Base-by-base conservation (phyloP, 2,888 invertebrate genomes). In the Malthinus seriepunctatus region DNA sequence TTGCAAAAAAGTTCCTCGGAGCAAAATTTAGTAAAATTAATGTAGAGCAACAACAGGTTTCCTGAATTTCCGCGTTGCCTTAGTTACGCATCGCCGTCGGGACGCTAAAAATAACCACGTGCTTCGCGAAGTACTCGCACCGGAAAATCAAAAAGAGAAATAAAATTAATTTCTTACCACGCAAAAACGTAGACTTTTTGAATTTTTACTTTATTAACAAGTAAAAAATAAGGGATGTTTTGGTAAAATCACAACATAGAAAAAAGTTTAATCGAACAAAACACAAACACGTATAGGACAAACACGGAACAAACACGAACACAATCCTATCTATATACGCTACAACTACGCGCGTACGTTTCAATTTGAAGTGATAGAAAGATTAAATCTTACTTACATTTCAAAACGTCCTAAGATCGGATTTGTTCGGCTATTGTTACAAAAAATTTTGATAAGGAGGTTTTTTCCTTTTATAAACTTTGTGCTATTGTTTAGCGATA, bases 61-160 rank as follows among this genome's bases (percentile, higher is more conserved):
- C 51, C 33, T 31, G 54, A 39, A 48, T 34, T 42, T 46, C 38
- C 32, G 35, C 14, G 47, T 38, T 56, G 56, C 51, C 56, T 51
- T 56, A 39, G 56, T 56, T 47, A 56, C 51, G 12, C 15, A 34
- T 33, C 51, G 56, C 38, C 56, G 56, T 51, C 56, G 56, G 11
- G 56, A 56, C 56, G 56, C 56, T 51, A 56, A 56, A 56, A 51
- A 56, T 56, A 56, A 47, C 51, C 56, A 56, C 56, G 56, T 51
- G 56, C 47, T 51, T 33, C n/a, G n/a, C n/a, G 23, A 11, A 8
- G n/a, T 45, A 11, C 14, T n/a, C 14, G 39, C 11, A 46, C 32
- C 32, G 31, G 32, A 33, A 15, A 12, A 34, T 50, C 31, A 42
- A 42, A 39, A 34, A 51, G 32, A 32, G 33, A 51, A 38, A 15